Evolutionary conservation across 2,888 invertebrate genomes (phyloP).

Genomic region (Ophion costatus): DNA sequence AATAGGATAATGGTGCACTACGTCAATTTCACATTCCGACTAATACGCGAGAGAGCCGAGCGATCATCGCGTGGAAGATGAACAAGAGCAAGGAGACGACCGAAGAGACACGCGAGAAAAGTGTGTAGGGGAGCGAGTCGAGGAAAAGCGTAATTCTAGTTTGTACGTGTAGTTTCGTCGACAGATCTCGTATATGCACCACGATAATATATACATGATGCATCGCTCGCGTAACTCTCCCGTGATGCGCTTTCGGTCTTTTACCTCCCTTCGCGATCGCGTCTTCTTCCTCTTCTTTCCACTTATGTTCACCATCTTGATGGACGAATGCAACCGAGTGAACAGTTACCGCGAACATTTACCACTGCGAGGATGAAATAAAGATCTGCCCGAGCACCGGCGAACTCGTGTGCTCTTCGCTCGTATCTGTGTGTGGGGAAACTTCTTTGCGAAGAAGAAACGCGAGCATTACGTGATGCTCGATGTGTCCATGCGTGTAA

Average conservation of each 20-base stretch:
- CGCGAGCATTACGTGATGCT: conserved; percentile 62
- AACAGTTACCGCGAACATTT: conserved; percentile 23
- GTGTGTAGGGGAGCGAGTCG: conserved; percentile 50
- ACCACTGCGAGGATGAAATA: conserved; percentile 45
- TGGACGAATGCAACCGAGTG: conserved; percentile 42
- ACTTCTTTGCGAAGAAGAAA: conserved; percentile 27
- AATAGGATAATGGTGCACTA: conserved; percentile 12
- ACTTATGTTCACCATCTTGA: conserved; percentile 24
- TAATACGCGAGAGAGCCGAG: conserved; percentile 51
- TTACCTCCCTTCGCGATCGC: conserved; percentile 28
- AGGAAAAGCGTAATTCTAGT: conserved; percentile 65
- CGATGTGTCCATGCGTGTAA: conserved; percentile 70
- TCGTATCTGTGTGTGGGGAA: conserved; percentile 24
- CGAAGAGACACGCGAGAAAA: conserved; percentile 43
- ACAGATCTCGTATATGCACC: conserved; percentile 26
- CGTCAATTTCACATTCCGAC: conserved; percentile 60
- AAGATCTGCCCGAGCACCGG: conserved; percentile 34
- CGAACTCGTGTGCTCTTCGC: background rate
- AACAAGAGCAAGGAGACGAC: conserved; percentile 21
- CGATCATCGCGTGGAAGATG: conserved; percentile 46
- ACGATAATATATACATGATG: conserved; percentile 27
- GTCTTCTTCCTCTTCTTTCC: conserved; percentile 5
- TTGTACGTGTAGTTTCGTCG: conserved; percentile 32
- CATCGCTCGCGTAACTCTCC: conserved; percentile 49
- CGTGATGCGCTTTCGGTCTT: conserved; percentile 38